Conservation (phyloP, 2,888 invertebrate genomes). For the Lypha dubia region DNA sequence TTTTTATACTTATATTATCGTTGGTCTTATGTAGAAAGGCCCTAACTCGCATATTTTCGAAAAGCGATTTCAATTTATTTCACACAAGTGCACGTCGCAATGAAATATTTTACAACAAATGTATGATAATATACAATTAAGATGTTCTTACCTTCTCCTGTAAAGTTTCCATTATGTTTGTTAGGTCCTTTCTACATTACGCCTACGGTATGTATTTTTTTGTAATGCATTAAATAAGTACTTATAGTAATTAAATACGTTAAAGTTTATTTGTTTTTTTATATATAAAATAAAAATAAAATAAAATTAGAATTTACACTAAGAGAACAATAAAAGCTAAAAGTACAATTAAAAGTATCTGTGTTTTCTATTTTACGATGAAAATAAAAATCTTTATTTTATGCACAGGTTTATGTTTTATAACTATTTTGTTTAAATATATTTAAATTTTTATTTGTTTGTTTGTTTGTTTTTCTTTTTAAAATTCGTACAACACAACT, state of each 20-base stretch:
- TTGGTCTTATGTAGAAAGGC: too few species aligned
- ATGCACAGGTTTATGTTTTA: slow-evolving; percentile 37
- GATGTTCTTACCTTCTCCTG: too few species aligned
- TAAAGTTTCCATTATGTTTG: too few species aligned
- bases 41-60: too few species aligned
- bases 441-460: slow-evolving; percentile 37
- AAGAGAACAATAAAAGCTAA: slow-evolving; percentile 36
- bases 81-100: too few species aligned
- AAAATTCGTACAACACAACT: slow-evolving; percentile 60
- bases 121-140: too few species aligned
- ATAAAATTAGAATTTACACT: slow-evolving; percentile 46
- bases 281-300: slow-evolving; percentile 25
- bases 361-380: slow-evolving; percentile 45
- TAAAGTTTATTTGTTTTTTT: too few species aligned
- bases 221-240: slow-evolving; percentile 31
- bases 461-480: slow-evolving; percentile 25
- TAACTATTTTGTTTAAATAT: slow-evolving; percentile 49
- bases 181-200: too few species aligned
- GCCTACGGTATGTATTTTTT: not conserved
- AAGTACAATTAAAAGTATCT: slow-evolving; percentile 20
- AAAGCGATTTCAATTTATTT: too few species aligned
- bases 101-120: too few species aligned
- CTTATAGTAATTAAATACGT: slow-evolving; percentile 55
- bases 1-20: not conserved
- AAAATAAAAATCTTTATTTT: slow-evolving; percentile 54